A percentile compares a stretch with the other conserved stretches of the same genome.
Conservation (phyloP, 2,113 vertebrate genomes). For the Peromyscus maniculatus region DNA sequence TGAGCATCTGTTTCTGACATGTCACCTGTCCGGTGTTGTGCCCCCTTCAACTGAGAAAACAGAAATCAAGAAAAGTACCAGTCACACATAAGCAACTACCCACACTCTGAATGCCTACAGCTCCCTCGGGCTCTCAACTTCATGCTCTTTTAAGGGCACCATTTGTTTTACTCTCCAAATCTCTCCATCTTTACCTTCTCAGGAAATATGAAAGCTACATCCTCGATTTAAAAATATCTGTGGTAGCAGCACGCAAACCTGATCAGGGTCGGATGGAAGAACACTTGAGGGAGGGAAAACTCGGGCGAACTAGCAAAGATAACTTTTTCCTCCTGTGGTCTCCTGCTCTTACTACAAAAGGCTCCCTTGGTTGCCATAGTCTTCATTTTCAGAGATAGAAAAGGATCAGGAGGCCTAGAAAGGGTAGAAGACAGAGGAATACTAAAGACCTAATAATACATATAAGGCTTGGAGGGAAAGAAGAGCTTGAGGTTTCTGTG, state of each 20-base stretch:
- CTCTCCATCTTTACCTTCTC: not conserved
- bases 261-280: not conserved
- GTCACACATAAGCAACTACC: not conserved
- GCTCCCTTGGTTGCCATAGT: not conserved
- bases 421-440: not conserved
- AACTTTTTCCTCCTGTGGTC: not conserved
- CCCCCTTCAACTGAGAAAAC: conserved; percentile 11
- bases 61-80: not conserved
- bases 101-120: not conserved
- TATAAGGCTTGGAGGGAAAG: not conserved
- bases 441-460: not conserved
- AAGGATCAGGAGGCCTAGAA: not conserved
- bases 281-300: not conserved
- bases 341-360: not conserved
- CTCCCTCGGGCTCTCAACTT: not conserved
- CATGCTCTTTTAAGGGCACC: not conserved
- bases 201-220: not conserved
- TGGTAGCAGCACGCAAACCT: not conserved
- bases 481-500: not conserved
- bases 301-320: not conserved
- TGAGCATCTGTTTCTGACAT: not conserved
- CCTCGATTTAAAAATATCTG: not conserved
- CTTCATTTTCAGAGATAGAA: not conserved
- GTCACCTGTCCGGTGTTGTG: not conserved
- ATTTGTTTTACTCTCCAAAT: not conserved